Evolutionary conservation across 1,140 invertebrate species (phyloP), one percentile per base, ranked within the genome.

Genomic region (Zaprionus taronus): DNA sequence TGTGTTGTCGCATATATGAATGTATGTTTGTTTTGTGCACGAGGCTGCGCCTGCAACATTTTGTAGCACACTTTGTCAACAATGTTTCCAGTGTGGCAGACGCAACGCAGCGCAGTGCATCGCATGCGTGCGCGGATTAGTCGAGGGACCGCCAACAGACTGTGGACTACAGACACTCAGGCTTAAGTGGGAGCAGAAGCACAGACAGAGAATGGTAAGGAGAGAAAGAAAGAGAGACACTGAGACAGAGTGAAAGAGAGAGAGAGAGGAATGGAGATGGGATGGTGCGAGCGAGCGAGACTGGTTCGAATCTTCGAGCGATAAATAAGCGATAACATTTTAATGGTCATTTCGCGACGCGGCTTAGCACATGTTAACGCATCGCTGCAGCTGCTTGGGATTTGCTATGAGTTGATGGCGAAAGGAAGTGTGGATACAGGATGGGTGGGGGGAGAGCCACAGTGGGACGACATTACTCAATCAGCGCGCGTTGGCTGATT

Each of bases 311-410:
- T 51, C 31, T 58, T 44, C n/a, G 57, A 53, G 55, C 74, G 80
- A 87, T 80, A 83, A 89, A 87, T 83, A 87, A 78, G 84, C 81
- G 71, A 87, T 89, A 89, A 89, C 80, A 79, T 79, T 83, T 87
- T 87, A 81, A 87, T 89, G 83, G 68, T 73, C 38, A 64, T 58
- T 66, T 66, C 38, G 55, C 47, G 67, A 65, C 69, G 49, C 28
- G 61, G 76, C 75, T 47, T 53, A 55, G 74, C 64, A 64, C 74
- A 64, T 67, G 71, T 77, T 72, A 31, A 51, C 56, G 63, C 68
- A 71, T 55, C 34, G 51, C 55, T 62, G 66, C 24, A 56, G 12
- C 24, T 55, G 67, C 24, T 26, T 15, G 41, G 41, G 41, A 17
- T 47, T 47, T 47, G 15, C 44, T 9, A 11, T 34, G 31, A 9